These are phyloP conservation scores for Hybos culiciformis DNA, from an alignment of 2,888 invertebrate genomes.

Conservation along the genomic window DNA sequence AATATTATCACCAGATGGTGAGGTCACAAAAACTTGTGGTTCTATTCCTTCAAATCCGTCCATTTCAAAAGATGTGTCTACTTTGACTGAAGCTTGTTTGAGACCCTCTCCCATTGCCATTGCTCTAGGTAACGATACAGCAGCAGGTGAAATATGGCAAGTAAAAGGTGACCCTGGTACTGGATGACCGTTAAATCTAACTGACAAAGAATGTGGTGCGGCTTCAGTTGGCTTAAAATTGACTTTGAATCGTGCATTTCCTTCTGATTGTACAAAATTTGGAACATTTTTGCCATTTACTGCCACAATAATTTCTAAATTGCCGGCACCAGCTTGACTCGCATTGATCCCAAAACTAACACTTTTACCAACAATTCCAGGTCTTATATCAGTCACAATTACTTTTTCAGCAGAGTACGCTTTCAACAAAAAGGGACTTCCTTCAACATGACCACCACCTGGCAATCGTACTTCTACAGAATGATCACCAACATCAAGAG, in stretches of 20 bases:
- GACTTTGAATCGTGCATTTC: conserved; percentile 85
- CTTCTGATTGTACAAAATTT: conserved; percentile 94
- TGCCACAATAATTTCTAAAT: conserved; percentile 93
- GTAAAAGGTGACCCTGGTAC: conserved; percentile 88
- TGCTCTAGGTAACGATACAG: conserved; percentile 45
- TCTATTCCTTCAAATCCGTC: conserved; percentile 45
- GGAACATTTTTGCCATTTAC: conserved; percentile 94
- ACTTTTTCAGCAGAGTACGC: conserved; percentile 92
- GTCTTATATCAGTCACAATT: conserved; percentile 85
- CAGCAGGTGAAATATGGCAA: conserved; percentile 56
- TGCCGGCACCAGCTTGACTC: conserved; percentile 80
- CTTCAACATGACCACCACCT: conserved; percentile 71
- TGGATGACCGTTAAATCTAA: conserved; percentile 64
- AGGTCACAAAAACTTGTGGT: conserved; percentile 59
- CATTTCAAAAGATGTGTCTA: conserved; percentile 43
- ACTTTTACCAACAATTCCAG: conserved; percentile 80
- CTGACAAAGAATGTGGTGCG: conserved; percentile 80
- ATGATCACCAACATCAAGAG: conserved; percentile 85
- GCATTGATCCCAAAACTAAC: conserved; percentile 87
- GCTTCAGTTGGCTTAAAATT: conserved; percentile 95
- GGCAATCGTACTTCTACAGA: conserved; percentile 61
- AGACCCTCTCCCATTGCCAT: conserved; percentile 33
- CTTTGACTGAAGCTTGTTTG: conserved; percentile 33
- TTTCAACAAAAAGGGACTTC: conserved; percentile 89
- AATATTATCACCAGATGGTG: conserved; percentile 71